Conservation (phyloP, 2,888 invertebrate species). For the Gortyna flavago region DNA sequence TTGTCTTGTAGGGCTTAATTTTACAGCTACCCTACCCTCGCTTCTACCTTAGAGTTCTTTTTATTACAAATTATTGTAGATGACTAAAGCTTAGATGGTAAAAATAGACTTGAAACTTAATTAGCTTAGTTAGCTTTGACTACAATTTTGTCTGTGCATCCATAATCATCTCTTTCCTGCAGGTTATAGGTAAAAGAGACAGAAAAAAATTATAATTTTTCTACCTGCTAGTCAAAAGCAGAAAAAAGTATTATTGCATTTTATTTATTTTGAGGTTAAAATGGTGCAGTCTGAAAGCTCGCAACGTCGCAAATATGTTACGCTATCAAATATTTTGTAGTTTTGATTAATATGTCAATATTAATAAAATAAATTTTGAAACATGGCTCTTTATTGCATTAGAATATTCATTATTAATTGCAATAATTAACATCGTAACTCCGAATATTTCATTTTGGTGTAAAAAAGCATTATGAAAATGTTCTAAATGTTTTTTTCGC, state of each 20-base stretch:
- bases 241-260: not conserved
- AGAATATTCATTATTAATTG: not conserved
- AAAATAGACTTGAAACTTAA: not conserved
- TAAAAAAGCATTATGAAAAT: no score
- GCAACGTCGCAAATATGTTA: not conserved
- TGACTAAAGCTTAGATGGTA: constrained; percentile 1
- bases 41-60: not conserved
- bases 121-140: not conserved
- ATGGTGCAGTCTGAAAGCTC: not conserved
- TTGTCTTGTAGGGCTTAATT: constrained; percentile 29
- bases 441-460: not conserved
- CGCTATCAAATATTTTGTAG: not conserved
- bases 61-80: not conserved
- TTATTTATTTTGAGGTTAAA: not conserved
- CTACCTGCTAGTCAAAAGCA: not conserved
- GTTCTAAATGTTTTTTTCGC: no score
- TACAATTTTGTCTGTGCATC: not conserved
- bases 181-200: not conserved
- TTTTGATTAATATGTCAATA: not conserved
- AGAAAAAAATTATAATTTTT: not conserved
- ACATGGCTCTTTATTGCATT: no score
- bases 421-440: not conserved
- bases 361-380: not conserved
- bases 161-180: not conserved
- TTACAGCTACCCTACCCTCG: not conserved